These are phyloP conservation scores for Alces alces DNA, from an alignment of 2,113 vertebrate genomes.

Conservation along the genomic window DNA sequence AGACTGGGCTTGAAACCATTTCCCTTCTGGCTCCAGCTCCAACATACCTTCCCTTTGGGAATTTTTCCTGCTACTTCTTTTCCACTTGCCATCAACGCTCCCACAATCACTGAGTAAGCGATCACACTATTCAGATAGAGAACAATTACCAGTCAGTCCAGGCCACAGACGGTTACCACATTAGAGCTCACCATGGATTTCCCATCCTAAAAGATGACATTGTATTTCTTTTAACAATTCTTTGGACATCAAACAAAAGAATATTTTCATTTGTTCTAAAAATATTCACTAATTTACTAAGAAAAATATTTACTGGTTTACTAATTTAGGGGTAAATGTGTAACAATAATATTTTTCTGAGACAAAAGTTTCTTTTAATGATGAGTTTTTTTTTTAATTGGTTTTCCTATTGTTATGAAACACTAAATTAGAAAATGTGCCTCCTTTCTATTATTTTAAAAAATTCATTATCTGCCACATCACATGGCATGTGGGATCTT, in stretches of 20 bases:
- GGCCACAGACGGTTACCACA: accelerated
- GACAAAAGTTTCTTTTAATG: background rate
- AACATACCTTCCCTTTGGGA: conserved; percentile 94
- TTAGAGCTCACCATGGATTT: background rate
- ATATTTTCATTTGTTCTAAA: background rate
- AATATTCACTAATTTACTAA: background rate
- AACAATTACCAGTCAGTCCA: background rate
- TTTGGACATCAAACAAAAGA: background rate
- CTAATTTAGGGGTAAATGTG: background rate
- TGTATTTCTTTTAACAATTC: background rate
- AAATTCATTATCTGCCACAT: background rate
- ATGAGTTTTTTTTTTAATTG: background rate
- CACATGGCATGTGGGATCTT: background rate
- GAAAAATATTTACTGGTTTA: background rate
- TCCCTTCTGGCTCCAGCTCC: background rate
- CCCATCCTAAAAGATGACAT: background rate
- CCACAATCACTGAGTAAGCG: conserved; percentile 97
- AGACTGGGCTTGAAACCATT: background rate
- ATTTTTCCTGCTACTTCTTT: conserved; percentile 95
- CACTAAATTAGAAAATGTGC: background rate
- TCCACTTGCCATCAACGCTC: conserved; percentile 96
- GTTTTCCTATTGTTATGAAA: background rate
- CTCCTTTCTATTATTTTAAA: background rate
- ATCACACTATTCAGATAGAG: conserved; percentile 85
- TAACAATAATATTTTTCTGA: background rate